Conservation (phyloP, 2,797 vertebrate genomes). For the Sebastes taczanowskii region DNA sequence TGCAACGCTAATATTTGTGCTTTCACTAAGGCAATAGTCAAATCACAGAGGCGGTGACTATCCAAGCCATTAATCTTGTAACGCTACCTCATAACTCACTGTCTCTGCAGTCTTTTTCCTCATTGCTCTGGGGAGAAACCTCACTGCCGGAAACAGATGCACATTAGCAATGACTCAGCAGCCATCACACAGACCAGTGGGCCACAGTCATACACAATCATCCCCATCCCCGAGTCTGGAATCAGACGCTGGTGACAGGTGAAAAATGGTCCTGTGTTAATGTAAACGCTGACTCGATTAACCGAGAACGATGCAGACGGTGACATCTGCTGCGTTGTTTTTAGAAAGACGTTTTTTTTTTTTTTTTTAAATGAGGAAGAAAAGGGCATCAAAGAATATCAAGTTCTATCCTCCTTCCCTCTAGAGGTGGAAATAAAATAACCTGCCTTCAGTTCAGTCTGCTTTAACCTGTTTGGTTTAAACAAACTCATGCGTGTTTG, state of each 20-base stretch:
- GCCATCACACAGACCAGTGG: slow-evolving; percentile 46
- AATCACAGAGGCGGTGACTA: slow-evolving; percentile 4
- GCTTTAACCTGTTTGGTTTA: not conserved
- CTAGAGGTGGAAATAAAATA: not conserved
- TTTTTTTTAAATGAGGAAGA: not conserved
- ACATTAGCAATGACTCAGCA: slow-evolving; percentile 57
- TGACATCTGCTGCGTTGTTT: slow-evolving; percentile 4
- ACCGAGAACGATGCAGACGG: slow-evolving; percentile 1
- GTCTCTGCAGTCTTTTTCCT: slow-evolving; percentile 27
- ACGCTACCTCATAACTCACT: slow-evolving; percentile 38
- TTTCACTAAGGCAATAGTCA: slow-evolving; percentile 15
- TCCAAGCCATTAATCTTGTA: slow-evolving; percentile 37
- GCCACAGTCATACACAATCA: slow-evolving; percentile 30
- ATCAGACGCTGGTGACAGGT: slow-evolving; percentile 35
- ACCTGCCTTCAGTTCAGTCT: not conserved
- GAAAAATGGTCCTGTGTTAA: slow-evolving; percentile 39
- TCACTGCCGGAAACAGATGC: slow-evolving; percentile 36
- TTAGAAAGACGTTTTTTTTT: no score
- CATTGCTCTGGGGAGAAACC: slow-evolving; percentile 22
- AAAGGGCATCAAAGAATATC: not conserved
- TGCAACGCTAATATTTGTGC: slow-evolving; percentile 9
- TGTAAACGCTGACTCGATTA: slow-evolving; percentile 40
- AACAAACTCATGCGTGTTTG: not conserved
- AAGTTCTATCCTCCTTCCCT: not conserved
- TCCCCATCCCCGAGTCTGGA: slow-evolving; percentile 2